These are phyloP conservation scores for Pogonophryne albipinna DNA, from an alignment of 2,797 vertebrate species.

Conservation along the genomic window DNA sequence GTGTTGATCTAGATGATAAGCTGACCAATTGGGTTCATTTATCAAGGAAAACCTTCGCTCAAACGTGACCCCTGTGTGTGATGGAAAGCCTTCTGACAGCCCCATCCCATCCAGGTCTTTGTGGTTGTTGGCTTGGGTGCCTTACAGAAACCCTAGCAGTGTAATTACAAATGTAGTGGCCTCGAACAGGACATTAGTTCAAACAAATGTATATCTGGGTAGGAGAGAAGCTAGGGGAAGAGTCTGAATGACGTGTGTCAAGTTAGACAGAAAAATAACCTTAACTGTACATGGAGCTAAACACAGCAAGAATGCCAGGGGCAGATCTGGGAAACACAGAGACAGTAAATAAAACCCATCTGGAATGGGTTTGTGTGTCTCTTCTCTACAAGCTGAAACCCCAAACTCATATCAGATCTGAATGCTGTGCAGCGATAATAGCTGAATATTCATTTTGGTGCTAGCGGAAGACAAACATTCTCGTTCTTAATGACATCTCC, in stretches of 20 bases:
- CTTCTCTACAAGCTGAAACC: constrained; percentile 61
- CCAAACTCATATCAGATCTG: constrained; percentile 74
- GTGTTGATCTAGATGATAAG: constrained; percentile 76
- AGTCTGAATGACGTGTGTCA: constrained; percentile 50
- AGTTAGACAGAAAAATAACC: constrained; percentile 51
- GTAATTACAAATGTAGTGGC: constrained; percentile 75
- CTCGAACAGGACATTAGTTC: constrained; percentile 74
- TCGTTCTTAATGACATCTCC: constrained; percentile 83
- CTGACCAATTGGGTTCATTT: constrained; percentile 68
- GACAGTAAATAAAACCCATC: constrained; percentile 67
- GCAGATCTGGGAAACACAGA: constrained; percentile 53
- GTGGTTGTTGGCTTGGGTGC: constrained; percentile 58
- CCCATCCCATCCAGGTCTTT: constrained; percentile 64
- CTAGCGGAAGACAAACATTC: constrained; percentile 84
- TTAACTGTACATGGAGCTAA: constrained; percentile 42
- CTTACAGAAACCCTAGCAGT: constrained; percentile 67
- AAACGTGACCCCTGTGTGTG: constrained; percentile 61
- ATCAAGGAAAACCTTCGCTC: constrained; percentile 71
- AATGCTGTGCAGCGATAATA: constrained; percentile 75
- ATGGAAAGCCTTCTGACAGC: constrained; percentile 75
- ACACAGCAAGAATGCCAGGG: constrained; percentile 42
- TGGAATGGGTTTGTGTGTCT: constrained; percentile 60
- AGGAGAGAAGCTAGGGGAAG: constrained; percentile 37
- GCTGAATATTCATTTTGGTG: constrained; percentile 82
- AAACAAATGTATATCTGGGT: constrained; percentile 78